Evolutionary conservation across 2,797 vertebrate species (phyloP), one percentile per base, ranked within the genome.

Genomic region (Oryzias dopingdopingensis): DNA sequence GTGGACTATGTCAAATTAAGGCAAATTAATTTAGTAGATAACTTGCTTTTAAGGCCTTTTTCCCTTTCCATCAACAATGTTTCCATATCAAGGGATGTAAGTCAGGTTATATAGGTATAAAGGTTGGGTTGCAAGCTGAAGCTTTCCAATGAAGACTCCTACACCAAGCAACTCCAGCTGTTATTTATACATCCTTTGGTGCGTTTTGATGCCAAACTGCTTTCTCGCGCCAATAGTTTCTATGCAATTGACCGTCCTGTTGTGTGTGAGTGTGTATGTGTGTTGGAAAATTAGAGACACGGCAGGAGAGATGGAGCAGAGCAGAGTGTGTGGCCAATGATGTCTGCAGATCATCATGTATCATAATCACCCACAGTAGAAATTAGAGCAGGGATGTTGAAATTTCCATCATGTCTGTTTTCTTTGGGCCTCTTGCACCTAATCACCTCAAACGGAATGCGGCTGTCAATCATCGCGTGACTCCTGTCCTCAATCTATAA

Each of bases 401-500:
- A 89, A 89, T 88, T 86, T 91, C 83, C 83, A 89, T 88, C 88
- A 77, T 88, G 89, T 88, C 86, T 86, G 82, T 89, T 90, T 86
- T 87, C 82, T 88, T 89, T 87, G 87, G 81, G 84, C 81, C 84
- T 67, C 53, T 72, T 72, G 70, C 80, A 85, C 74, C 89, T 88
- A 88, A 91, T 90, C 89, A 86, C 82, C 86, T 89, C 87, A 70
- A 56, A 78, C 73, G 67, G 76, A 81, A 88, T 74, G 82, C 52
- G 29, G 66, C 90, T 91, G 89, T 89, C 91, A 91, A 88, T 92
- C 88, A 90, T 72, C 42, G 65, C 72, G 72, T 73, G 79, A 87
- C 84, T 82, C 70, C 86, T 82, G 82, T 88, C 86, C 87, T 89
- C 86, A 82, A 90, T 92, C 90, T 87, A 90, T 89, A 90, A 91